Evolutionary conservation across 2,113 vertebrate species (phyloP).

Genomic region (Sigmodon hispidus): DNA sequence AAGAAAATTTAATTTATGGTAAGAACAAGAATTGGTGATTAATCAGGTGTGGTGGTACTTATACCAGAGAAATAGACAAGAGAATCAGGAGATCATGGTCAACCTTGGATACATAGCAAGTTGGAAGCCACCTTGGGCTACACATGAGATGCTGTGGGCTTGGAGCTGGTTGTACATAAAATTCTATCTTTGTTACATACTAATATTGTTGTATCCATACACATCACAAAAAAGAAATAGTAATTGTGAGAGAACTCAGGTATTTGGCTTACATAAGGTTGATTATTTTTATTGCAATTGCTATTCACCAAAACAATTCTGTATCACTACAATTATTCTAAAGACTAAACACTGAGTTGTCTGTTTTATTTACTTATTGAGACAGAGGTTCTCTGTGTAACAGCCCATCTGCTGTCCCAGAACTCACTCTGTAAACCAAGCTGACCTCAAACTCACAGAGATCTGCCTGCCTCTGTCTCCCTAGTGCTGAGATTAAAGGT

Average conservation of each 20-base stretch:
- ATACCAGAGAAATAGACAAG: not conserved
- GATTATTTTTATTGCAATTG: not conserved
- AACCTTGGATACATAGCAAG: not conserved
- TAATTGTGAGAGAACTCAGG: conserved; percentile 8
- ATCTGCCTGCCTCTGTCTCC: not conserved
- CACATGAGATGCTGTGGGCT: not conserved
- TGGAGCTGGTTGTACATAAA: not conserved
- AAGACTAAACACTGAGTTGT: conserved; percentile 7
- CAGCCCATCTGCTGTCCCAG: not conserved
- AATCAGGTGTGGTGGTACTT: not conserved
- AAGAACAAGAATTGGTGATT: not conserved
- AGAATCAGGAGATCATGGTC: not conserved
- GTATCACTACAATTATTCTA: not conserved
- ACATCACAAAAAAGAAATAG: conserved; percentile 15
- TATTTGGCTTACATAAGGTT: not conserved
- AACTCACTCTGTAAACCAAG: not conserved
- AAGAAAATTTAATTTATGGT: not conserved
- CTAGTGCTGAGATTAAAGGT: not conserved
- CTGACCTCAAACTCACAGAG: too few relatives aligned
- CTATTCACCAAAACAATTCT: conserved; percentile 16
- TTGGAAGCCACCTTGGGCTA: not conserved
- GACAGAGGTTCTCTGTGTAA: not conserved
- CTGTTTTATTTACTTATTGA: not conserved
- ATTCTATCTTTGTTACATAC: not conserved
- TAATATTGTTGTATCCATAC: not conserved